Base-by-base conservation (phyloP, 2,888 invertebrate genomes). In the Tricholauxania praeusta region DNA sequence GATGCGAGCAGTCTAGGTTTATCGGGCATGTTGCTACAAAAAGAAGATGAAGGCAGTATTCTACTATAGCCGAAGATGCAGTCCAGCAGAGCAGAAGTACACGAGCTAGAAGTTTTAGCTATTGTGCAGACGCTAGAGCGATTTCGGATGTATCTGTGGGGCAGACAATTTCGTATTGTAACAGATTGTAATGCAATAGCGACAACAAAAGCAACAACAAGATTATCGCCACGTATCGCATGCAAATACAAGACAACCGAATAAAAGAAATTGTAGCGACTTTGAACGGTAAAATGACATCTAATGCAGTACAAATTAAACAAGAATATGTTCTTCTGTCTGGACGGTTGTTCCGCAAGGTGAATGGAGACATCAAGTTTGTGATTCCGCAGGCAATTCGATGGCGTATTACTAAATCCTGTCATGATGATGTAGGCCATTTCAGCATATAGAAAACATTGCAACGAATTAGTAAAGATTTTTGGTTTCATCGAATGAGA, bases 391-490 rank as follows among this genome's bases (percentile, higher is more conserved):
- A 74, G 32, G 53, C 51, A 1, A 72, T 77, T 0, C 65, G 77
- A 10, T 79, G 78, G 79, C 63, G 77, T 14, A 63, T 80, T 0
- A 65, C 76, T 0, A 76, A 78, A 52, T 63, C 67, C 55, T 84
- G 80, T 77, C 80, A 80, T 48, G 79, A 81, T 51, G 76, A 80
- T 12, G 67, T 74, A 5, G 79, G 78, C 3, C 80, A 81, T 52
- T 80, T 78, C 53, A 71, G 74, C 10, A 5, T 76, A 0, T 75
- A 78, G 17, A 80, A 80, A 65, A 80, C 80, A 1, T 14, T 79
- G 1, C 57, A 76, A 10, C 74, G 74, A 3, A 65, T 79, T 8
- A 57, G 32, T 12, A 63, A 65, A 53, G 51, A 77, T 52, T 79
- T 76, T 69, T 79, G 77, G 78, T 78, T 80, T 68, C 75, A 75